A percentile compares a stretch with the other conserved stretches of the same genome.
These are phyloP conservation scores for Chorisops tibialis DNA, from an alignment of 2,888 invertebrate species.

Conservation along the genomic window DNA sequence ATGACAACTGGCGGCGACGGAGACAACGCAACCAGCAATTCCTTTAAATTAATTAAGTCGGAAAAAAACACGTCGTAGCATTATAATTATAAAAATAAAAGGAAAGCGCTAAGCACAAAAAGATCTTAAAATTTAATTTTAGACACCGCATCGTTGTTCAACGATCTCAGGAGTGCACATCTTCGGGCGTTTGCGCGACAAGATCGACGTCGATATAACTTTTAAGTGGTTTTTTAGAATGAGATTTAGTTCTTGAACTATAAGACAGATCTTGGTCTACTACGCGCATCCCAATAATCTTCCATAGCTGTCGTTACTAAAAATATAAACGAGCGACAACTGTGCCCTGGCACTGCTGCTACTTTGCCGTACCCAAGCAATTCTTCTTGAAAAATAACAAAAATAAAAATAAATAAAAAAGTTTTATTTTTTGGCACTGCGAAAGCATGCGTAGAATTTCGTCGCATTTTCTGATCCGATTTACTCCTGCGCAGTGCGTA, in stretches of 20 bases:
- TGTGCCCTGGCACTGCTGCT: background rate
- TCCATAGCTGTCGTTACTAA: slow-evolving; percentile 3
- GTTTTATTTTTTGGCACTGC: no score
- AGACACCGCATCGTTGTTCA: background rate
- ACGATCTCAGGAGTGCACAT: background rate
- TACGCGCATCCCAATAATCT: slow-evolving; percentile 12
- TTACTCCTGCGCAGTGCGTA: no score
- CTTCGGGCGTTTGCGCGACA: background rate
- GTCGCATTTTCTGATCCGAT: no score
- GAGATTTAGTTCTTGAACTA: slow-evolving; percentile 13
- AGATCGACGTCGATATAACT: background rate
- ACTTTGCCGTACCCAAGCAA: background rate
- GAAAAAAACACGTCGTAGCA: slow-evolving; percentile 1
- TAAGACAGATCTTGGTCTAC: slow-evolving; percentile 9
- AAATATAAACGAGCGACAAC: slow-evolving; percentile 19
- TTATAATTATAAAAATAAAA: background rate
- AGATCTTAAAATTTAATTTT: slow-evolving; percentile 9
- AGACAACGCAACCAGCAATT: background rate
- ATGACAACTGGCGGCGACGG: no score
- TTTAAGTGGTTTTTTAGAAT: slow-evolving; percentile 4
- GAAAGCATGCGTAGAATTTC: no score
- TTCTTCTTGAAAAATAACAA: no score
- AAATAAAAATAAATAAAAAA: no score
- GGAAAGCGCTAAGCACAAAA: background rate
- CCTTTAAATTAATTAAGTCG: slow-evolving; percentile 22